These are phyloP conservation scores for Ceratothoa steindachneri DNA, from an alignment of 2,888 invertebrate genomes.

Conservation along the genomic window DNA sequence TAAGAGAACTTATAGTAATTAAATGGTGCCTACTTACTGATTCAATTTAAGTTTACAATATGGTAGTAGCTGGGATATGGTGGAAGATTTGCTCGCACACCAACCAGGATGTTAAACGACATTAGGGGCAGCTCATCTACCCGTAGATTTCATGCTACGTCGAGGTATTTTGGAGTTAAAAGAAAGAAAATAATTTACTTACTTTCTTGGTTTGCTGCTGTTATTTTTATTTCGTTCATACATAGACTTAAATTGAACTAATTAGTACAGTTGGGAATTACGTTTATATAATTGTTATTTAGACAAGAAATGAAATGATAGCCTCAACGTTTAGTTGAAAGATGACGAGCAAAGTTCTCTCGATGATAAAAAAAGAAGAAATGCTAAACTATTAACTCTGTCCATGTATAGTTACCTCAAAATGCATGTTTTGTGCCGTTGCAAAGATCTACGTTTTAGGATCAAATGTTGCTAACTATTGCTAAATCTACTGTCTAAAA, in stretches of 20 bases:
- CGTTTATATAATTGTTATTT: too few species aligned
- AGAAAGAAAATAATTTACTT: background rate
- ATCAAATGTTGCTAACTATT: background rate
- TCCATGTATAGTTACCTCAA: background rate
- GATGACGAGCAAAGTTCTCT: background rate
- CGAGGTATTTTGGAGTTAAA: background rate
- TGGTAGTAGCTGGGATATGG: background rate
- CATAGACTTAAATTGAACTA: too few species aligned
- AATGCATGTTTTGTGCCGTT: background rate
- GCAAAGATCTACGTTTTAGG: background rate
- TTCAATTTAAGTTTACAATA: background rate
- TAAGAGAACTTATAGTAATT: background rate
- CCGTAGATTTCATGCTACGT: background rate
- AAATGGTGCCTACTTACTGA: background rate
- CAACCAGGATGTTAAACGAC: background rate
- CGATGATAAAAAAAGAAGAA: background rate
- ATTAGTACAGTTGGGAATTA: too few species aligned
- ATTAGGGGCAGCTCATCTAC: background rate
- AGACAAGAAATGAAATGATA: too few species aligned
- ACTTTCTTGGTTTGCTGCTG: background rate
- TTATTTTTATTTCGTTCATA: background rate
- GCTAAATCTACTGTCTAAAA: too few species aligned
- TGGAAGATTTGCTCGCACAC: background rate
- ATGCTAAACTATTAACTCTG: background rate
- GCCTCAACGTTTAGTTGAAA: background rate